These are phyloP conservation scores for Acanthoscelides obtectus DNA, from an alignment of 2,888 invertebrate genomes.

Conservation along the genomic window DNA sequence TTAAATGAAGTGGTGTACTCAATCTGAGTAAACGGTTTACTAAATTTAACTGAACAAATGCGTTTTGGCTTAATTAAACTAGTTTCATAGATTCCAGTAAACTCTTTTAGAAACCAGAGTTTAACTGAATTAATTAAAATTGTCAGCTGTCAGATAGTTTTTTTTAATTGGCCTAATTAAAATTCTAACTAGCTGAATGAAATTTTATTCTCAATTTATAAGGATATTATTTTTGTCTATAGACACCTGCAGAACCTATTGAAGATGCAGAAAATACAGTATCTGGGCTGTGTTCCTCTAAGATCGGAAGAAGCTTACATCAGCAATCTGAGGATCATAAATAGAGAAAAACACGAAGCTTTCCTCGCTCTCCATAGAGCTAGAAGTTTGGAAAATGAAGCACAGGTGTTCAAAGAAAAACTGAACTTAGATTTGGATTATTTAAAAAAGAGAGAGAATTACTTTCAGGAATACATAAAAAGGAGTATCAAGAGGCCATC, in stretches of 20 bases:
- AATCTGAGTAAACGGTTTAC: too few relatives aligned
- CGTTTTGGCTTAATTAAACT: too few relatives aligned
- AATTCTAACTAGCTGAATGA: background rate
- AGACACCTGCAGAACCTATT: constrained; percentile 48
- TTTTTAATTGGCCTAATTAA: too few relatives aligned
- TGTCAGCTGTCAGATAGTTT: too few relatives aligned
- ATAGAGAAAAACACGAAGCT: constrained; percentile 37
- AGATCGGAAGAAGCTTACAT: constrained; percentile 47
- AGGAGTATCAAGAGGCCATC: constrained; percentile 31
- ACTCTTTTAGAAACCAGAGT: too few relatives aligned
- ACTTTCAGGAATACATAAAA: constrained; percentile 22
- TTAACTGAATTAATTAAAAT: too few relatives aligned
- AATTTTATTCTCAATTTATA: constrained; percentile 3
- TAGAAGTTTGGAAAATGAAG: constrained; percentile 37
- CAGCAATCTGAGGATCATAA: constrained; percentile 34
- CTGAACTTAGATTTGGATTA: constrained; percentile 34
- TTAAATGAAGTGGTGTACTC: too few relatives aligned
- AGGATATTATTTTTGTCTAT: constrained; percentile 5
- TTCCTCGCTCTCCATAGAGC: constrained; percentile 35
- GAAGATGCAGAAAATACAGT: constrained; percentile 50
- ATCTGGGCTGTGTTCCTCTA: constrained; percentile 52
- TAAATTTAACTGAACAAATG: too few relatives aligned
- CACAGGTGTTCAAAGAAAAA: constrained; percentile 35
- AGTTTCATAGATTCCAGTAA: too few relatives aligned
- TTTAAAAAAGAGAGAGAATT: constrained; percentile 26